A percentile compares a stretch with the other conserved stretches of the same genome.
Conservation (phyloP, 2,797 vertebrate genomes). For the Eulemur albifrons region DNA sequence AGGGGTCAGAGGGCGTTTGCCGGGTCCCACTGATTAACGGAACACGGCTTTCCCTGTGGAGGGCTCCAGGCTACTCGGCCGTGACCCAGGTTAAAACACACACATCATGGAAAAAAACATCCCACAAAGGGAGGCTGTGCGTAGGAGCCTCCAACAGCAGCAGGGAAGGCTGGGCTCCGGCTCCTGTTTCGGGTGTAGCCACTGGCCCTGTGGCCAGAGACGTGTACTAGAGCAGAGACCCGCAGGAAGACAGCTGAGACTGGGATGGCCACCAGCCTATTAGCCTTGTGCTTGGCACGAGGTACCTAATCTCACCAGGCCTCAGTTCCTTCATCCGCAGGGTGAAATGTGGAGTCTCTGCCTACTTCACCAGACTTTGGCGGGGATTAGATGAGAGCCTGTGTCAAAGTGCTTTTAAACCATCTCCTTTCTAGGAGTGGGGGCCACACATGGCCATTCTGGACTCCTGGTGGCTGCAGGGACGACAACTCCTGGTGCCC, state of each 20-base stretch:
- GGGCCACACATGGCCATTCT: not conserved
- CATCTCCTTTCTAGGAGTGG: not conserved
- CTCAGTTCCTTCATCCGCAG: not conserved
- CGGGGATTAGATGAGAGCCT: not conserved
- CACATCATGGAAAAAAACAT: not conserved
- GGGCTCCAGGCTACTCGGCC: not conserved
- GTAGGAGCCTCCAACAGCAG: not conserved
- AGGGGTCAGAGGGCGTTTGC: conserved; percentile 46
- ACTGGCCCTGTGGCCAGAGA: not conserved
- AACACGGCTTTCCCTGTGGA: not conserved
- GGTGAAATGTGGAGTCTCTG: not conserved
- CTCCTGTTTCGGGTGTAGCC: not conserved
- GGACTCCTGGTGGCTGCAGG: too few species aligned
- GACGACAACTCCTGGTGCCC: not conserved
- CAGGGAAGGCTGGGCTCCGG: not conserved
- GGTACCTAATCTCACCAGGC: not conserved
- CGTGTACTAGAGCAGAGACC: not conserved
- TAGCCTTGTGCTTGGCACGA: not conserved
- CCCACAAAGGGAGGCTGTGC: not conserved
- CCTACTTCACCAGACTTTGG: not conserved
- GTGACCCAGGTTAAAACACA: not conserved
- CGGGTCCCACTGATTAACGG: not conserved
- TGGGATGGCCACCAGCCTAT: not conserved
- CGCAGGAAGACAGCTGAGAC: not conserved
- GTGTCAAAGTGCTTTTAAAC: not conserved